Evolutionary conservation across 2,113 vertebrate species (phyloP).

Genomic region (Rhinolophus sinicus): DNA sequence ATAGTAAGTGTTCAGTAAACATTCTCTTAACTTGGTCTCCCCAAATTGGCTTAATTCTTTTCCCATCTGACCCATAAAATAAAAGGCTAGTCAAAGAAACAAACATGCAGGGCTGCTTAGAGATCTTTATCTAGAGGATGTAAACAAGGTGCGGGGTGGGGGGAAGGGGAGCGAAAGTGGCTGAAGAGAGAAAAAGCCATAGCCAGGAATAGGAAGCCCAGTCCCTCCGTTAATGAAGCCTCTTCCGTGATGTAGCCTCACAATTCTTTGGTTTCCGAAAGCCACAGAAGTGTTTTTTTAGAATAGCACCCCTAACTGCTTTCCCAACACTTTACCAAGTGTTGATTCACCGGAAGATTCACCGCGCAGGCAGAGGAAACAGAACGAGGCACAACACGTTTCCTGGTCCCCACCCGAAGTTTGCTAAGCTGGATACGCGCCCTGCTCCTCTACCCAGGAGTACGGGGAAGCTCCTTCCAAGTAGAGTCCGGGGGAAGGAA

Average conservation of each 20-base stretch:
- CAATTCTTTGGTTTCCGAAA: slow-evolving; percentile 24
- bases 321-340: slow-evolving; percentile 18
- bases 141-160: neutral
- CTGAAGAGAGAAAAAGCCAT: neutral
- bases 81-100: slow-evolving; percentile 15
- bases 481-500: neutral
- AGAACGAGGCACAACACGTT: neutral
- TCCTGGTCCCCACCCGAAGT: neutral
- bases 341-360: neutral
- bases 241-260: neutral
- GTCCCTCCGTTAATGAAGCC: neutral
- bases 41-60: neutral
- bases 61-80: neutral
- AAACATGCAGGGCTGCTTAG: neutral
- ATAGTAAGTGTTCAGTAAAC: neutral
- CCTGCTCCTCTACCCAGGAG: neutral
- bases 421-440: neutral
- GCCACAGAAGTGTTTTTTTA: slow-evolving; percentile 24
- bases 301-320: neutral
- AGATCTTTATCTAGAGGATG: neutral
- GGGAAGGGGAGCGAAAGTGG: neutral
- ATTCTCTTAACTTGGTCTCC: neutral
- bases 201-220: neutral
- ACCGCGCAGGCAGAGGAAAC: neutral
- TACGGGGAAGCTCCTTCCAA: neutral